These are phyloP conservation scores for Mystacides longicornis DNA, from an alignment of 2,888 invertebrate genomes.

Conservation along the genomic window DNA sequence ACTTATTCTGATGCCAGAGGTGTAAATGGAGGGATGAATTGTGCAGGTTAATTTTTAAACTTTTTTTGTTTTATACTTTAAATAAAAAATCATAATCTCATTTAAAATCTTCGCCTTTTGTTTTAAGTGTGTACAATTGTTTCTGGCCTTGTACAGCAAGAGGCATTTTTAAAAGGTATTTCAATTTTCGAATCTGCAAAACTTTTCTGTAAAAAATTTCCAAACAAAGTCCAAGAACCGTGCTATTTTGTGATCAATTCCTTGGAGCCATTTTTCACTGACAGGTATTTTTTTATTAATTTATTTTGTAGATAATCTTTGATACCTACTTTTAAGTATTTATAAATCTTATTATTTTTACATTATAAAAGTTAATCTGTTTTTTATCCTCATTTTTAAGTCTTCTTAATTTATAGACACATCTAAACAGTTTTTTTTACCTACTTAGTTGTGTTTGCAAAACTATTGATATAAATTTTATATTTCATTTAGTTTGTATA, in stretches of 20 bases:
- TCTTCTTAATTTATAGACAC: too few relatives aligned
- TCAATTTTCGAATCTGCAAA: slow-evolving; percentile 29
- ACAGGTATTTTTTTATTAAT: too few relatives aligned
- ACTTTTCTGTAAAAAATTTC: slow-evolving; percentile 29
- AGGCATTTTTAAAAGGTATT: slow-evolving; percentile 30
- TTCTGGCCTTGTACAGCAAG: slow-evolving; percentile 22
- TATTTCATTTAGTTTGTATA: too few relatives aligned
- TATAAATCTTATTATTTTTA: too few relatives aligned
- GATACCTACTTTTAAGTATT: too few relatives aligned
- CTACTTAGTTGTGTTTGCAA: too few relatives aligned
- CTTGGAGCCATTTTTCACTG: slow-evolving; percentile 28
- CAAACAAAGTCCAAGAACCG: slow-evolving; percentile 24
- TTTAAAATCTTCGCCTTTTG: not conserved
- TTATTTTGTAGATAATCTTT: too few relatives aligned
- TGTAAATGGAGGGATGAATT: slow-evolving; percentile 24
- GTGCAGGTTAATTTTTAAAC: slow-evolving; percentile 15
- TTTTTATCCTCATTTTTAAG: too few relatives aligned
- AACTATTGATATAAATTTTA: too few relatives aligned
- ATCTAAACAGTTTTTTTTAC: too few relatives aligned
- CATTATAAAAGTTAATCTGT: too few relatives aligned
- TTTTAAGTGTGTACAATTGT: slow-evolving; percentile 24
- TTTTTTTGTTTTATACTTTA: not conserved
- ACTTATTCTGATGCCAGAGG: slow-evolving; percentile 12
- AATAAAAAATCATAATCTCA: not conserved
- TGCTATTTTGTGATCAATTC: slow-evolving; percentile 28